Evolutionary conservation across 2,888 invertebrate genomes (phyloP), one percentile per base, ranked within the genome.

Genomic region (Oscheius sp.): DNA sequence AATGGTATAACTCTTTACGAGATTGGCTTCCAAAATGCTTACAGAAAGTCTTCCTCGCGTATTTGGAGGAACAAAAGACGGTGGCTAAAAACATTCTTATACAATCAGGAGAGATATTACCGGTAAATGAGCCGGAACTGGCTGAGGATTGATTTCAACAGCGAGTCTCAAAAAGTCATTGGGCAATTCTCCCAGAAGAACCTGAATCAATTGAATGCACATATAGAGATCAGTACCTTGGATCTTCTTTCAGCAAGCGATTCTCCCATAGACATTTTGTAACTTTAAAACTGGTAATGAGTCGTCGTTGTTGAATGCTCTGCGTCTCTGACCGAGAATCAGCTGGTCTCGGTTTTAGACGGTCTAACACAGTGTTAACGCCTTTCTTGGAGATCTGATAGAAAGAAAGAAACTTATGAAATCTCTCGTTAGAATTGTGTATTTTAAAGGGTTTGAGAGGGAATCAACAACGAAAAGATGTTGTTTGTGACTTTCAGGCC

Each of bases 1-100:
- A 31, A 84, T 52, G 23, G 75, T 73, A 66, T 85, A 85, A 70
- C 83, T 84, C 66, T 85, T 85, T 69, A 82, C 79, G n/a, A 86
- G 75, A 64, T 84, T 84, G 23, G 85, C 85, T 33, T 86, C 82
- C 17, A 78, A 78, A 48, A 85, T 81, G 2, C 79, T 83, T 31
- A 85, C 74, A 6, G 77, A 76, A 25, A 86, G 73, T n/a, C 86
- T 80, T 29, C 86, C 86, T 31, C 84, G 81, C 2, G 86, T 87
- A 71, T 86, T 86, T n/a, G 86, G 86, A 25, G 86, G 86, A 6
- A 86, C 79, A 71, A 86, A 86, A 39, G 70, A 65, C 5, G 64
- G 64, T 29, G 25, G 50, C 64, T 64, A 23, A 64, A 64, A 5
- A 6, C 10, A 25, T 29, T 53, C 27, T 10, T 25, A 27, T 15